phyloP scores from a whole-genome alignment of 2,888 invertebrate species.

The Leucoma salicis region DNA sequence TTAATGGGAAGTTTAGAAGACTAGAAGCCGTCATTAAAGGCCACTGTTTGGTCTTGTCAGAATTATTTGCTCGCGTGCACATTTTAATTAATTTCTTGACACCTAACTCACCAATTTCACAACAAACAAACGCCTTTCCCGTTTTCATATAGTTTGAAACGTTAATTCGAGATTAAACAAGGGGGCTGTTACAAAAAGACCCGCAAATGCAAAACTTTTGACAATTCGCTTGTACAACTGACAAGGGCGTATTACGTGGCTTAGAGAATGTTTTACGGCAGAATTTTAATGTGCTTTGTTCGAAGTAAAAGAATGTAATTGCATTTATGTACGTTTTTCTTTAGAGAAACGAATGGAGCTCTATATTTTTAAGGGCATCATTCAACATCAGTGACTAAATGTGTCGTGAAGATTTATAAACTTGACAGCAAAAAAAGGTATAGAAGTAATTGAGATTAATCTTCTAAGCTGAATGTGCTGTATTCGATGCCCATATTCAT shows the following conservation, averaged over 20 bases:
- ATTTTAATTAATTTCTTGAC: too few relatives aligned
- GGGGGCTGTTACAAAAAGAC: not conserved
- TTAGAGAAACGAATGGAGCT: not conserved
- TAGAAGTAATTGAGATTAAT: too few relatives aligned
- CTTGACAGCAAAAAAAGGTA: too few relatives aligned
- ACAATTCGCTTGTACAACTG: not conserved
- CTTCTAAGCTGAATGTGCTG: too few relatives aligned
- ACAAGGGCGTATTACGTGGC: conserved; percentile 4
- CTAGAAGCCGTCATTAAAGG: too few relatives aligned
- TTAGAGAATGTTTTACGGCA: conserved; percentile 7
- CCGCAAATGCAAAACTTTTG: not conserved
- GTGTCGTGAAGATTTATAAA: too few relatives aligned
- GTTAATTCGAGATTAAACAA: not conserved
- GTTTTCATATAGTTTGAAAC: not conserved
- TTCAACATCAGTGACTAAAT: too few relatives aligned
- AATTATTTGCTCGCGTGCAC: too few relatives aligned
- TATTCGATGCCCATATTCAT: too few relatives aligned
- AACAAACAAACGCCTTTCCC: not conserved
- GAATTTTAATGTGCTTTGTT: conserved; percentile 5
- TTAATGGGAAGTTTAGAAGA: too few relatives aligned
- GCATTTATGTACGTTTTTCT: not conserved
- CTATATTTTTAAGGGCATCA: not conserved
- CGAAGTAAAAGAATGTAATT: not conserved
- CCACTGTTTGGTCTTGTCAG: too few relatives aligned
- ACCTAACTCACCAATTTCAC: not conserved